Evolutionary conservation across 2,888 invertebrate genomes (phyloP), one percentile per base, ranked within the genome.

Genomic region (Caradrina clavipalpis): DNA sequence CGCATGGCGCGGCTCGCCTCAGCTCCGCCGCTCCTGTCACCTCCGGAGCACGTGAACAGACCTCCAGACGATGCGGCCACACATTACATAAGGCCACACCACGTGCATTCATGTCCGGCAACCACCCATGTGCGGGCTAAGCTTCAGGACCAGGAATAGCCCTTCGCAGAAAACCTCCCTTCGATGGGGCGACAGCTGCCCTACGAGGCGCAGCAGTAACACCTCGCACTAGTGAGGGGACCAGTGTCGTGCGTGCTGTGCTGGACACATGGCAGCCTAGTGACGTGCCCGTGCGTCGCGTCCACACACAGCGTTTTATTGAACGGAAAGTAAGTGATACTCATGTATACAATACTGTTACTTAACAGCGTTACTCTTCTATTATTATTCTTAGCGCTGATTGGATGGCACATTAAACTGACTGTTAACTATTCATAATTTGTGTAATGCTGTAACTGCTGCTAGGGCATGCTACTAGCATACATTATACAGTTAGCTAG

Each of bases 141-240:
- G 98, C 96, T 98, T 98, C 97, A 98, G 98, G 97, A 98, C 98
- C 96, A 98, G 98, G 96, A 99, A 99, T 97, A 98, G 98, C 97
- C 99, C 99, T 97, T 98, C 98, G 96, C 98, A 98, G 97, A 98
- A 98, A 97, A 99, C 99, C 96, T 98, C 98, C 96, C 97, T 99
- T 92, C 98, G 99, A 96, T 99, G 99, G 99, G 98, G 98, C 95
- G 99, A 99, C 97, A 98, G 98, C 96, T 99, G 98, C 89, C 81
- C 73, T 62, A 13, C 71, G 63, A 59, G 72, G 56, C 66, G 21
- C 57, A 76, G 64, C 65, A 68, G 39, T 82, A 72, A 75, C 81
- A 51, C 71, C 72, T 58, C 68, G 70, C 73, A 77, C 71, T 77
- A 75, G 82, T 78, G 78, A 64, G 53, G 54, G 60, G 59, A 54